These are phyloP conservation scores for Pseudorasbora parva DNA, from an alignment of 2,113 vertebrate species.

Conservation along the genomic window DNA sequence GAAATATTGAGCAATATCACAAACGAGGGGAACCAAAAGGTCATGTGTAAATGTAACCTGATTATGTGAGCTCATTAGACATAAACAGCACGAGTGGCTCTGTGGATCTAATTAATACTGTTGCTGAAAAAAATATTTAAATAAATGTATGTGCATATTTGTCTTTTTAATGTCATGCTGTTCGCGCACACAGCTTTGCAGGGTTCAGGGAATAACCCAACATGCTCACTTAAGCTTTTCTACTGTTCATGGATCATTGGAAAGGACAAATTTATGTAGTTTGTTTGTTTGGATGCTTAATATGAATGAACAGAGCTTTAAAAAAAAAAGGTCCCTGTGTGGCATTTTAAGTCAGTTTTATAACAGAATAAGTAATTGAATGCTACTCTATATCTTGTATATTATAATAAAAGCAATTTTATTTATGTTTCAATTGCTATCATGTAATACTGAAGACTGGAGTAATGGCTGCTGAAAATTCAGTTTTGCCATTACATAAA, in stretches of 20 bases:
- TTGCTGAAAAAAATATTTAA: not conserved
- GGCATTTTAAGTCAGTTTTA: not conserved
- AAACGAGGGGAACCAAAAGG: conserved; percentile 48
- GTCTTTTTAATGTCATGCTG: not conserved
- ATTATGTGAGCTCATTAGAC: conserved; percentile 56
- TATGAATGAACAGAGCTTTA: not conserved
- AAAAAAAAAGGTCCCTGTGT: not conserved
- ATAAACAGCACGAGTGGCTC: conserved; percentile 15
- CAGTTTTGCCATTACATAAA: not conserved
- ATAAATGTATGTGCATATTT: not conserved
- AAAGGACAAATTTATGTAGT: not conserved
- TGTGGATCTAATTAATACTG: conserved; percentile 45
- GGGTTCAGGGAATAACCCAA: not conserved
- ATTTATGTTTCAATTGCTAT: not conserved
- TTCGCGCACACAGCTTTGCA: not conserved
- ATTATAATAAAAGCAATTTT: not conserved
- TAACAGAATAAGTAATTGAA: not conserved
- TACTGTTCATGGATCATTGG: not conserved
- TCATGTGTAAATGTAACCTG: conserved; percentile 50
- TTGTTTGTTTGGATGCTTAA: not conserved
- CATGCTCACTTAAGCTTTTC: not conserved
- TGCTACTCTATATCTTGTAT: not conserved
- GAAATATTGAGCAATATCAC: conserved; percentile 10
- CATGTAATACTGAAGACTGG: not conserved
- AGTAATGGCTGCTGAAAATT: not conserved